These are phyloP conservation scores for Crotophaga sulcirostris DNA, from an alignment of 2,113 vertebrate genomes.

Conservation along the genomic window DNA sequence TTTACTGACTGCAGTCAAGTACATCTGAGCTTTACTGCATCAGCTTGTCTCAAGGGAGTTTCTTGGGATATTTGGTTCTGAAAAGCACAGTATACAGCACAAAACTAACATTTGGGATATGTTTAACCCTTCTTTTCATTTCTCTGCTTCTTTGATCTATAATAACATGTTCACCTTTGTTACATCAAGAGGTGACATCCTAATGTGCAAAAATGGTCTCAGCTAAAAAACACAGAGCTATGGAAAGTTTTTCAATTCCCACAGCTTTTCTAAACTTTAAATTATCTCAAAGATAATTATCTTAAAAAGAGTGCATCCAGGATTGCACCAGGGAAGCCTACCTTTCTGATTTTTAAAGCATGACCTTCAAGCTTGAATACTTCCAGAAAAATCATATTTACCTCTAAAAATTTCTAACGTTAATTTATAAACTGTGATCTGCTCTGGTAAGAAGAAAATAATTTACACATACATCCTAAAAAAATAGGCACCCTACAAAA, in stretches of 20 bases:
- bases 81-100: neutral
- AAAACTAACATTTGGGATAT: neutral
- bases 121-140: neutral
- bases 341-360: neutral
- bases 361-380: neutral
- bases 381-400: neutral
- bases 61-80: neutral
- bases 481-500: neutral
- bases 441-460: neutral
- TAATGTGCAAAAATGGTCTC: neutral
- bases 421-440: neutral
- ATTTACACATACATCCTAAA: neutral
- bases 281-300: neutral
- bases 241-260: neutral
- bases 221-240: neutral
- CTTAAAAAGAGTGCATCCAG: neutral
- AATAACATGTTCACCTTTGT: neutral
- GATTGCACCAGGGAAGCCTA: neutral
- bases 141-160: accelerated
- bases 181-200: neutral
- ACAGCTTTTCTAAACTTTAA: neutral
- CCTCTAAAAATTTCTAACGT: neutral
- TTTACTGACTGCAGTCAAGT: neutral
- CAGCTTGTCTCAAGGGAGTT: neutral
- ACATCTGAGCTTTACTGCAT: slow-evolving; percentile 2